phyloP scores from a whole-genome alignment of 2,888 invertebrate species.

The Neoitamus cyanurus region DNA sequence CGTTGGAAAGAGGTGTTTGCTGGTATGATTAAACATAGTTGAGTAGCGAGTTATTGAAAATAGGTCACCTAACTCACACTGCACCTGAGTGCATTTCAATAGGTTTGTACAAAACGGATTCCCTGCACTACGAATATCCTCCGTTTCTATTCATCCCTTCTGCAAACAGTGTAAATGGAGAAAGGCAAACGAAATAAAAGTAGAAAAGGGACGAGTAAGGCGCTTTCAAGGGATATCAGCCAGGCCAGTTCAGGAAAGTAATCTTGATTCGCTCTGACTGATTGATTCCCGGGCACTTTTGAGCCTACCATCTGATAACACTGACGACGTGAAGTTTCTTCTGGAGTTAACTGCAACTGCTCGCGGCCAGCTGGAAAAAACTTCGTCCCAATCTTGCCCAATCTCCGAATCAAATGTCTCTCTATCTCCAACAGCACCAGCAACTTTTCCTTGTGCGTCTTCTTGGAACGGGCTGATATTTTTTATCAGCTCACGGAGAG shows the following conservation, averaged over 20 bases:
- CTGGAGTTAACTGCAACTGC: background rate
- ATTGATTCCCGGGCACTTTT: background rate
- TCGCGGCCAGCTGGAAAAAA: background rate
- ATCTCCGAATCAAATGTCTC: slow-evolving; percentile 1
- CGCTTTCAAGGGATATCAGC: background rate
- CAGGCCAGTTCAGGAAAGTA: background rate
- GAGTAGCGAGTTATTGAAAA: background rate
- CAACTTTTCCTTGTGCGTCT: background rate
- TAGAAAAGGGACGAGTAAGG: background rate
- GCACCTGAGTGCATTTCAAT: background rate
- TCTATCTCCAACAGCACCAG: too few species aligned
- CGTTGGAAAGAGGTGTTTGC: background rate
- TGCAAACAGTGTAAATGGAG: background rate
- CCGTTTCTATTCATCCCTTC: background rate
- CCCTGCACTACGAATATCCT: background rate
- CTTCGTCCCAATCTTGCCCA: background rate
- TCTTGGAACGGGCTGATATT: background rate
- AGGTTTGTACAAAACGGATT: background rate
- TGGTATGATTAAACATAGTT: background rate
- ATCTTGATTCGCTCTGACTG: background rate
- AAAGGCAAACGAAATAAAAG: background rate
- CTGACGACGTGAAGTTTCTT: background rate
- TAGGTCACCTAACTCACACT: background rate
- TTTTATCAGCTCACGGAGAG: background rate
- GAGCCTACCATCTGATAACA: background rate